Evolutionary conservation across 2,797 vertebrate species (phyloP).

Genomic region (Chloroceryle inda): DNA sequence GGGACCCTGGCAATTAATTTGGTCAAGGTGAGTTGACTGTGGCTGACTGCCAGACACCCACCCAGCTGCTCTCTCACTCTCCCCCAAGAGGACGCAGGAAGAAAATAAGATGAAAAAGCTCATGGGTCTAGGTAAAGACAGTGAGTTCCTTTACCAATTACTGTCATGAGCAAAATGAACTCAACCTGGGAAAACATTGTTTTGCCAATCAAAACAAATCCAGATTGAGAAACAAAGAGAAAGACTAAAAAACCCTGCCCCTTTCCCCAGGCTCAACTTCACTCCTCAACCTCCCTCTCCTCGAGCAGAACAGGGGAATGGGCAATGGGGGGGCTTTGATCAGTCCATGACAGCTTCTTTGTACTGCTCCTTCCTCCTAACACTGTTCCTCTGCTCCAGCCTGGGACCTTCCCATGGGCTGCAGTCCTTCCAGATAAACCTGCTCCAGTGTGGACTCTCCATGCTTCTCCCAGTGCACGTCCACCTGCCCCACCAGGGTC

Average conservation of each 20-base stretch:
- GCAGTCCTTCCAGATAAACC: no score
- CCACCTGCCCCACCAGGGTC: not conserved
- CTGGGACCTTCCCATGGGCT: no score
- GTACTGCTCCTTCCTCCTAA: not conserved
- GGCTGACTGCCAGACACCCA: not conserved
- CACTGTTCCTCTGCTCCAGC: no score
- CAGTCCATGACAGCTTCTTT: fast-evolving
- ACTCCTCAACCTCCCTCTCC: not conserved
- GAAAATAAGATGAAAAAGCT: not conserved
- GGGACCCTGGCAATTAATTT: not conserved
- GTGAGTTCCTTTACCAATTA: not conserved
- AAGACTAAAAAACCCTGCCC: not conserved
- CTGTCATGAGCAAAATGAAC: not conserved
- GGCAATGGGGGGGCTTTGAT: fast-evolving
- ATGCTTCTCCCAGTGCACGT: no score
- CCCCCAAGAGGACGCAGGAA: not conserved
- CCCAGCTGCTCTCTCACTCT: not conserved
- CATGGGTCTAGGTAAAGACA: fast-evolving
- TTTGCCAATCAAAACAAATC: not conserved
- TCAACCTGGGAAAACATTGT: not conserved
- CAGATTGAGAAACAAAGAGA: not conserved
- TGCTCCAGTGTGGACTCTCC: no score
- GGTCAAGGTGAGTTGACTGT: not conserved
- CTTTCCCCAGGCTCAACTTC: not conserved
- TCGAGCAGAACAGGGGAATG: fast-evolving